Conservation (phyloP, 2,888 invertebrate species). For the Horisme vitalbata region DNA sequence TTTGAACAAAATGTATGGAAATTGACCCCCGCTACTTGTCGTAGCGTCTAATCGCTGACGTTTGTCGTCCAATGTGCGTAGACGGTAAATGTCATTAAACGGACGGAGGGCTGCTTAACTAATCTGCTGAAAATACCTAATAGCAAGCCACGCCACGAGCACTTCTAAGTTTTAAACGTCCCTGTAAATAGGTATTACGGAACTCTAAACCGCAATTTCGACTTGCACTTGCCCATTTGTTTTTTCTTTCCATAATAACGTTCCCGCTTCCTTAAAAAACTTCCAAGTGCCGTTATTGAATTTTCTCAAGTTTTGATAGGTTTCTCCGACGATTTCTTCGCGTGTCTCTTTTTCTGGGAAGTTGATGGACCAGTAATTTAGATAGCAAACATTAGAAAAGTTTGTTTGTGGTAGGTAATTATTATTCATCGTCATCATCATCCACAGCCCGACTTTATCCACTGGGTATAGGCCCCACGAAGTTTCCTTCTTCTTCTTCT, state of each 20-base stretch:
- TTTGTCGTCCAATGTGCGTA: too few species aligned
- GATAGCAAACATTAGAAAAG: constrained; percentile 51
- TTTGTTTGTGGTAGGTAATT: constrained; percentile 19
- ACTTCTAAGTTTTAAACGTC: not conserved
- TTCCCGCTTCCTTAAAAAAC: constrained; percentile 76
- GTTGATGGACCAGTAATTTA: constrained; percentile 67
- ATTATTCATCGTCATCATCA: not conserved
- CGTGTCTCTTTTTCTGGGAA: constrained; percentile 62
- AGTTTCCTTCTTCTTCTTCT: too few species aligned
- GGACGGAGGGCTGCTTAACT: too few species aligned
- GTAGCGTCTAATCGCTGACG: too few species aligned
- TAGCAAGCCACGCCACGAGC: too few species aligned
- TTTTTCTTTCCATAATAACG: constrained; percentile 64
- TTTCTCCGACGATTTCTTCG: constrained; percentile 76
- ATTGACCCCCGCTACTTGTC: too few species aligned
- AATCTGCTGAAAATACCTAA: too few species aligned
- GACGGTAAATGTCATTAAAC: too few species aligned
- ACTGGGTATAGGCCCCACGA: too few species aligned
- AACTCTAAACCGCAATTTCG: not conserved
- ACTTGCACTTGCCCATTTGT: constrained; percentile 8
- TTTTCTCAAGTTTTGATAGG: constrained; percentile 82
- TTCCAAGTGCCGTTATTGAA: constrained; percentile 81
- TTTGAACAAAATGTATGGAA: too few species aligned
- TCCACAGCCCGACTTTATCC: too few species aligned
- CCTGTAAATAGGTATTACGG: constrained; percentile 34